Evolutionary conservation across 1,140 invertebrate genomes (phyloP).

Genomic region (Dreissena polymorpha): DNA sequence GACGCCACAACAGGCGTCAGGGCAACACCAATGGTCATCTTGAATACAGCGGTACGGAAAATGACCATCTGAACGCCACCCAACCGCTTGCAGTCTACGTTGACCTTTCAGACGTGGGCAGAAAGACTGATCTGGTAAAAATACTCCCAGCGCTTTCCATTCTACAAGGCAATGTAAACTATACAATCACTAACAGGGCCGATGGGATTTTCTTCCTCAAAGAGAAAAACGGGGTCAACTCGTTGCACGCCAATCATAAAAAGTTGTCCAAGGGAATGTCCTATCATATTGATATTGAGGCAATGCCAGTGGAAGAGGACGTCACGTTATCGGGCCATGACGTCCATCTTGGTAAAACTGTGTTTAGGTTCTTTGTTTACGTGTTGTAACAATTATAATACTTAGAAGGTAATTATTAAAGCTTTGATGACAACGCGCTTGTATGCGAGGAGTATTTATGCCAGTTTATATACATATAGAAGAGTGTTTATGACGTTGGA

Average conservation of each 20-base stretch:
- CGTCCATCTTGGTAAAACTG: constrained; percentile 65
- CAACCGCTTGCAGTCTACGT: constrained; percentile 62
- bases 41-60: neutral
- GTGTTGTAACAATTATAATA: constrained; percentile 56
- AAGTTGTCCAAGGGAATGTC: constrained; percentile 58
- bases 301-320: constrained; percentile 62
- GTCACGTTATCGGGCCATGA: constrained; percentile 60
- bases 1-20: neutral
- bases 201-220: constrained; percentile 84
- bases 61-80: neutral
- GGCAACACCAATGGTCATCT: neutral
- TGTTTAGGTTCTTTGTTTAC: constrained; percentile 65
- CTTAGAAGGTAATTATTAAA: constrained; percentile 6
- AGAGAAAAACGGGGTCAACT: constrained; percentile 83
- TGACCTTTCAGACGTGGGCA: constrained; percentile 64
- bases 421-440: neutral
- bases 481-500: neutral
- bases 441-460: constrained; percentile 3
- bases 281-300: constrained; percentile 66
- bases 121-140: constrained; percentile 69
- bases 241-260: constrained; percentile 70
- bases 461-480: neutral
- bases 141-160: constrained; percentile 68
- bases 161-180: constrained; percentile 83
- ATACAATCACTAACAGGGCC: constrained; percentile 85